Evolutionary conservation across 2,888 invertebrate species (phyloP).

Genomic region (Apamea sordens): DNA sequence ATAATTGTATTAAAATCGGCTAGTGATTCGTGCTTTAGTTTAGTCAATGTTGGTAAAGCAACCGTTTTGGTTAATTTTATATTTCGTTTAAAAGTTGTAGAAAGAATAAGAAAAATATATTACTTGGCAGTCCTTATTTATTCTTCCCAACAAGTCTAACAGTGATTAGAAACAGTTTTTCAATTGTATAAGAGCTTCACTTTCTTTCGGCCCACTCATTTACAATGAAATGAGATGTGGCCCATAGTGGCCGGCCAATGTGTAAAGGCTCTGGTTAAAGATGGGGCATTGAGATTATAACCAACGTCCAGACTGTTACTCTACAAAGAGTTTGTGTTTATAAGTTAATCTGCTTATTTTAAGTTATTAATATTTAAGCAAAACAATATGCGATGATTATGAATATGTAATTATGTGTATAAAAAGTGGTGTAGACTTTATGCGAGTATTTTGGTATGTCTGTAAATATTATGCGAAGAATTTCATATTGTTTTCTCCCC

Average conservation of each 20-base stretch:
- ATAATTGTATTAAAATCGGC: constrained; percentile 60
- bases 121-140: background rate
- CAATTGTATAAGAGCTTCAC: background rate
- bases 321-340: constrained; percentile 32
- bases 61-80: constrained; percentile 18
- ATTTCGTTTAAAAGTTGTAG: background rate
- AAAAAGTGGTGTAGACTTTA: constrained; percentile 45
- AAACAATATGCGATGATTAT: constrained; percentile 46
- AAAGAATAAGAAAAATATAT: background rate
- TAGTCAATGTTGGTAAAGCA: constrained; percentile 22
- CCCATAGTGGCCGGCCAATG: constrained; percentile 8
- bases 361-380: constrained; percentile 60
- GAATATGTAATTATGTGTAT: constrained; percentile 64
- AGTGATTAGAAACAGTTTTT: background rate
- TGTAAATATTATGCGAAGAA: background rate
- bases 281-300: constrained; percentile 42
- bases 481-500: too few relatives aligned
- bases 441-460: constrained; percentile 49
- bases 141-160: background rate
- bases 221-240: background rate
- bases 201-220: background rate
- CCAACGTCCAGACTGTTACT: constrained; percentile 30
- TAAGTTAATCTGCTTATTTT: constrained; percentile 36
- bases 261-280: constrained; percentile 10
- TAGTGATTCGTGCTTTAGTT: constrained; percentile 60